phyloP scores from a whole-genome alignment of 2,888 invertebrate species.

The Gnatocerus cornutus region DNA sequence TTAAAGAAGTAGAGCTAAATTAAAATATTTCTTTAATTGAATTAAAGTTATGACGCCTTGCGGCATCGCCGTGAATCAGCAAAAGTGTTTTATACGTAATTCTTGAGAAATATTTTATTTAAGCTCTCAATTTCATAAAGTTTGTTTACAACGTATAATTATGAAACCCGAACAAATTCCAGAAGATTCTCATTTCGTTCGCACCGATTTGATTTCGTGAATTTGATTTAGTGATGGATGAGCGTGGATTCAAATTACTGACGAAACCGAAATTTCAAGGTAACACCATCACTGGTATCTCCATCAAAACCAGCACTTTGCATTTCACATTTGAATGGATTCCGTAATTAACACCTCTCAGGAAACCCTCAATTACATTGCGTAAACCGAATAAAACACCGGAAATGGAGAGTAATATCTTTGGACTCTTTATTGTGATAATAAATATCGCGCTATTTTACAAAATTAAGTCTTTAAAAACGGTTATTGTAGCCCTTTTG shows the following conservation, averaged over 20 bases:
- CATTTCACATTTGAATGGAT: slow-evolving; percentile 17
- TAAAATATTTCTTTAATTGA: not conserved
- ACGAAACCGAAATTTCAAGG: slow-evolving; percentile 17
- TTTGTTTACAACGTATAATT: slow-evolving; percentile 22
- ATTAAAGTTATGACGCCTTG: not conserved
- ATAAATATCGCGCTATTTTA: slow-evolving; percentile 28
- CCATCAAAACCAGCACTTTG: not conserved
- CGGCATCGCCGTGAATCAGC: not conserved
- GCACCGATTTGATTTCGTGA: slow-evolving; percentile 12
- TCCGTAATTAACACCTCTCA: slow-evolving; percentile 4
- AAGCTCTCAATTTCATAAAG: slow-evolving; percentile 14
- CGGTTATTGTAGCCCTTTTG: slow-evolving; percentile 12
- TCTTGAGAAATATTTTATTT: slow-evolving; percentile 6
- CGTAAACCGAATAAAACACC: not conserved
- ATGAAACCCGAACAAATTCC: slow-evolving; percentile 3
- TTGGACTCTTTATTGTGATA: slow-evolving; percentile 36
- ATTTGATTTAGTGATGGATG: slow-evolving; percentile 18
- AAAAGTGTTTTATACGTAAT: not conserved
- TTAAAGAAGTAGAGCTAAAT: no score
- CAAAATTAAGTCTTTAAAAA: slow-evolving; percentile 35
- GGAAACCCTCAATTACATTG: slow-evolving; percentile 11
- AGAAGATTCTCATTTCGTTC: not conserved
- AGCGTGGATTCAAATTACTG: slow-evolving; percentile 6
- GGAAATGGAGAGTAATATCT: slow-evolving; percentile 10
- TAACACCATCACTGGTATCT: not conserved